Base-by-base conservation (phyloP, 1,140 invertebrate genomes). In the Lepidurus apus region DNA sequence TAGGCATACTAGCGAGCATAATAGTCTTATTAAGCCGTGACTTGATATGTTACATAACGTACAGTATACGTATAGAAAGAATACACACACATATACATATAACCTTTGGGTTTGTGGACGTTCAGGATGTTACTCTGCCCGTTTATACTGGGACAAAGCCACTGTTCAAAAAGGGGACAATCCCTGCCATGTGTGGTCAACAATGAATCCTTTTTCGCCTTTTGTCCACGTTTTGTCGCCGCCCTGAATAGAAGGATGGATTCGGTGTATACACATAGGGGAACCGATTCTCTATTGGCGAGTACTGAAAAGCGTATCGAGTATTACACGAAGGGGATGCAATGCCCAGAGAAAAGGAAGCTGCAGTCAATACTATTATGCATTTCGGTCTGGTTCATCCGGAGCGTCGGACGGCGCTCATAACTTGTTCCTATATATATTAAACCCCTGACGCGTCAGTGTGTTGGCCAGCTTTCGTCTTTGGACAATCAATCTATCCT, bases 141-240 rank as follows among this genome's bases (percentile, higher is more conserved):
- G 53, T 65, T 65, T 65, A 65, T 21, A 65, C 13, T 65, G 1
- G n/a, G 53, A 65, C 53, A 65, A 65, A 65, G 53, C 8, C 17
- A 65, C 6, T 65, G 53, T 65, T 65, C 21, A 13, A 7, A 65
- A 65, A 65, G 53, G 53, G 53, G 17, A 65, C 53, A 65, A 65
- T 65, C 53, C 53, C 53, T 65, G 53, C 53, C 53, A 65, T 65
- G 53, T 65, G 53, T 65, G 53, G 53, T 65, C 53, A 65, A 65
- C 53, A 65, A 65, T n/a, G 21, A 21, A 13, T n/a, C 21, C 53
- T 21, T 65, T 65, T 65, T 65, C 21, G n/a, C n/a, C 34, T 34
- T 34, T 34, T 34, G 34, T 34, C 34, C 34, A 34, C 34, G 34
- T 65, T 65, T 65, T 65, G 53, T 65, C 21, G 53, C 53, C 53